Conservation (phyloP, 2,113 vertebrate genomes). For the Pedetes capensis region DNA sequence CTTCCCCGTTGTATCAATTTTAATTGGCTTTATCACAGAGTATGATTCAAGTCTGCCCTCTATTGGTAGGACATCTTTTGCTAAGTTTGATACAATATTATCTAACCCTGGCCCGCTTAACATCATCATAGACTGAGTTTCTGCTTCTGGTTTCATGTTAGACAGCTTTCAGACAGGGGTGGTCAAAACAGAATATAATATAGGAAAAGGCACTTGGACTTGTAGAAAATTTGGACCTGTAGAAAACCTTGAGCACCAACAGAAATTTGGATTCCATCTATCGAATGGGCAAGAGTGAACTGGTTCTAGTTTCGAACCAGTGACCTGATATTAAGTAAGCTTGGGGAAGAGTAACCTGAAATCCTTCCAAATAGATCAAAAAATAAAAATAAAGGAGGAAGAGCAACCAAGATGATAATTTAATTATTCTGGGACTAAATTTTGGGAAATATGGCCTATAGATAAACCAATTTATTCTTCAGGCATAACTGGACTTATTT, state of each 20-base stretch:
- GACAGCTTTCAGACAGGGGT: not conserved
- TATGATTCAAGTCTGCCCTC: not conserved
- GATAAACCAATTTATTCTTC: not conserved
- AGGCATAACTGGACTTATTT: not conserved
- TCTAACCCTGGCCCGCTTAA: not conserved
- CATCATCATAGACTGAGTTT: not conserved
- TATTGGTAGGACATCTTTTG: not conserved
- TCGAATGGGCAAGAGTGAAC: not conserved
- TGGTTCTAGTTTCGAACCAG: not conserved
- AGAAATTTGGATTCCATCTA: not conserved
- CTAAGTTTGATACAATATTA: not conserved
- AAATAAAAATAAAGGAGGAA: slow-evolving; percentile 13
- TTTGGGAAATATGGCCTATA: not conserved
- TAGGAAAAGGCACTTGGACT: not conserved
- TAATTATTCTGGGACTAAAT: slow-evolving; percentile 7
- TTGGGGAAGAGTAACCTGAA: not conserved
- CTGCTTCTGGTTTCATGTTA: not conserved
- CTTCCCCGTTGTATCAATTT: not conserved
- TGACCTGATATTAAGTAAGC: not conserved
- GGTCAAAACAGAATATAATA: not conserved
- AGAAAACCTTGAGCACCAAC: not conserved
- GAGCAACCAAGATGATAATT: not conserved
- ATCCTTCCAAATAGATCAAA: slow-evolving; percentile 26
- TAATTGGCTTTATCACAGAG: not conserved
- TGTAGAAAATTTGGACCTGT: not conserved